These are phyloP conservation scores for Notechis scutatus DNA, from an alignment of 2,113 vertebrate species.

Conservation along the genomic window DNA sequence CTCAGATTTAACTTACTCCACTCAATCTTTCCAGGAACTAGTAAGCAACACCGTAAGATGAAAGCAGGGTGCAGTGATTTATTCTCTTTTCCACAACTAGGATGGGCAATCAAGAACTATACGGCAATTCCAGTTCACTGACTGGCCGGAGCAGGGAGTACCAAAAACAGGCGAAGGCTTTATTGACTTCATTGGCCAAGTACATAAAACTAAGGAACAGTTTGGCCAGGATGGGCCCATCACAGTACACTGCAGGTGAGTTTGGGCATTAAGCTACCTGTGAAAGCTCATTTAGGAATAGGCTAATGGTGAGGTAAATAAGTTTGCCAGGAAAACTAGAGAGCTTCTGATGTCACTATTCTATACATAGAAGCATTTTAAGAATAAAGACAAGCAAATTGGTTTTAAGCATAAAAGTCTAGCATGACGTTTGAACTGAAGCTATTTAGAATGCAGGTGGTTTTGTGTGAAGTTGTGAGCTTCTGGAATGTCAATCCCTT, in stretches of 20 bases:
- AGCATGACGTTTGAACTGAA: not conserved
- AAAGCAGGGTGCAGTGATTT: not conserved
- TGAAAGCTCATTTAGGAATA: not conserved
- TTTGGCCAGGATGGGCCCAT: slow-evolving; percentile 97
- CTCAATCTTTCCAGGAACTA: accelerated
- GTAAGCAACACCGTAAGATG: not conserved
- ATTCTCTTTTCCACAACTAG: slow-evolving; percentile 58
- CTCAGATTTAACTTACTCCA: not conserved
- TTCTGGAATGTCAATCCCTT: not conserved
- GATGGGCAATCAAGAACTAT: slow-evolving; percentile 96
- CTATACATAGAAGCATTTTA: not conserved
- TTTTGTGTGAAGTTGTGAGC: not conserved
- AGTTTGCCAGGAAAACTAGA: not conserved
- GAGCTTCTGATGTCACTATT: not conserved
- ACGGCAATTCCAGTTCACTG: slow-evolving; percentile 97
- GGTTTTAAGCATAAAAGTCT: not conserved
- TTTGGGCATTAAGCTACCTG: not conserved
- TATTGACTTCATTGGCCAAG: slow-evolving; percentile 97
- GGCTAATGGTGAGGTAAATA: not conserved
- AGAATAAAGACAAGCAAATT: not conserved
- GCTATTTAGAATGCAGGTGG: not conserved
- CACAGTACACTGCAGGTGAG: slow-evolving; percentile 94
- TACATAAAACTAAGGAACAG: slow-evolving; percentile 98
- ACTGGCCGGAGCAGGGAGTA: slow-evolving; percentile 97
- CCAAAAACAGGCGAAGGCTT: slow-evolving; percentile 95